Evolutionary conservation across 2,113 vertebrate species (phyloP).

Genomic region (Calidris pugnax): DNA sequence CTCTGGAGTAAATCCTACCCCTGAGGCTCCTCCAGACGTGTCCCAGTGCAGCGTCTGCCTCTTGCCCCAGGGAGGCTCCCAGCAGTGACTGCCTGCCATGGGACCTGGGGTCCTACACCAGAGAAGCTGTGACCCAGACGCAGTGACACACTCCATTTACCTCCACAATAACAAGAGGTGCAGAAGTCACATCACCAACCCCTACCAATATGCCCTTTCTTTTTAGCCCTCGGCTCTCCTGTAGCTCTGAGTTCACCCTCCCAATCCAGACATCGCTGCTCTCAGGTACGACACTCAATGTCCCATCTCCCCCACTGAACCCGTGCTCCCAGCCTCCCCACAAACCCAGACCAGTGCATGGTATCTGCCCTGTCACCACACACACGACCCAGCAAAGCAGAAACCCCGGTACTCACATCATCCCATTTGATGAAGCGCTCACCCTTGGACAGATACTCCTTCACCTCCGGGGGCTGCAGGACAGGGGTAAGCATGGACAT

Average conservation of each 20-base stretch:
- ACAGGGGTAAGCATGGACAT: constrained; percentile 85
- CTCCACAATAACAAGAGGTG: neutral
- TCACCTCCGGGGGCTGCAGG: constrained; percentile 82
- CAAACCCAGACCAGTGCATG: neutral
- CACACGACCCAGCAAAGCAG: neutral
- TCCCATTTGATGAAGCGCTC: constrained; percentile 96
- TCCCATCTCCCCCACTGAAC: too few species aligned
- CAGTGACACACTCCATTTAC: neutral
- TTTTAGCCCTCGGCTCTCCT: neutral
- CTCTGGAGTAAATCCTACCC: neutral
- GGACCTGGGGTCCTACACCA: neutral
- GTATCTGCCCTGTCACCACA: neutral
- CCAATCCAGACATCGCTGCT: neutral
- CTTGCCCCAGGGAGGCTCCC: neutral
- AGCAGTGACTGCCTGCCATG: fast-evolving
- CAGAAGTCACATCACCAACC: neutral
- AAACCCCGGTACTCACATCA: constrained; percentile 82
- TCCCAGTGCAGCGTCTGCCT: fast-evolving
- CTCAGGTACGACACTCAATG: fast-evolving
- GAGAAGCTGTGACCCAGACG: neutral
- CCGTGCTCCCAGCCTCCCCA: neutral
- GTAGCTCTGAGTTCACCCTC: neutral
- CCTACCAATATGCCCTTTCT: too few species aligned
- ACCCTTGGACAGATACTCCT: constrained; percentile 89
- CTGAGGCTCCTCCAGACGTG: fast-evolving